Percentiles rank a stretch among this genome's conserved stretches.
These are phyloP conservation scores for Hesperophylax magnus DNA, from an alignment of 1,140 invertebrate genomes.

Conservation along the genomic window DNA sequence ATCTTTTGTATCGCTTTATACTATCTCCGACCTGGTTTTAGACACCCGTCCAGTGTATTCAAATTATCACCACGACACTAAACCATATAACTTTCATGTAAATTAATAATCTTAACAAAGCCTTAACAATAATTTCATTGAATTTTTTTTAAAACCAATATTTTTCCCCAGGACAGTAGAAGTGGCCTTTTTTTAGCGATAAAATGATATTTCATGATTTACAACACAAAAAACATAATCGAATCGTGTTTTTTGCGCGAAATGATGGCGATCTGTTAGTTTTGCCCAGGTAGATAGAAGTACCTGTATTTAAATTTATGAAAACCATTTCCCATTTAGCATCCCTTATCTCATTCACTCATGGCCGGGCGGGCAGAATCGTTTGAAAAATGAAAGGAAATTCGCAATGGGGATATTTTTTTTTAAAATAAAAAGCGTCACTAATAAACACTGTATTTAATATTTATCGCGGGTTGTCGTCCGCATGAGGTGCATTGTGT, in stretches of 20 bases:
- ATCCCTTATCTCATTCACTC: conserved; percentile 1
- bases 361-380: not conserved
- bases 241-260: not conserved
- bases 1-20: no score
- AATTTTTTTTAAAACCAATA: no score
- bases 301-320: not conserved
- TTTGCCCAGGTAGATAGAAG: not conserved
- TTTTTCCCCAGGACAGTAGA: no score
- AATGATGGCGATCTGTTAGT: not conserved
- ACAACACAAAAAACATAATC: no score
- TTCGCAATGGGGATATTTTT: not conserved
- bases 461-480: not conserved
- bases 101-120: no score
- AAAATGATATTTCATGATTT: no score
- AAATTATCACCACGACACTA: no score
- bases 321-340: conserved; percentile 16
- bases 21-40: no score
- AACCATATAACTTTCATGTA: no score
- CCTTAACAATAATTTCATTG: no score
- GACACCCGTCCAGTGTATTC: no score
- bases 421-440: conserved; percentile 3
- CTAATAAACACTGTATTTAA: not conserved
- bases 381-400: conserved; percentile 13
- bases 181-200: no score
- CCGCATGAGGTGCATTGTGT: conserved; percentile 2